Base-by-base conservation (phyloP, 2,797 vertebrate genomes). In the Serranus cabrilla region DNA sequence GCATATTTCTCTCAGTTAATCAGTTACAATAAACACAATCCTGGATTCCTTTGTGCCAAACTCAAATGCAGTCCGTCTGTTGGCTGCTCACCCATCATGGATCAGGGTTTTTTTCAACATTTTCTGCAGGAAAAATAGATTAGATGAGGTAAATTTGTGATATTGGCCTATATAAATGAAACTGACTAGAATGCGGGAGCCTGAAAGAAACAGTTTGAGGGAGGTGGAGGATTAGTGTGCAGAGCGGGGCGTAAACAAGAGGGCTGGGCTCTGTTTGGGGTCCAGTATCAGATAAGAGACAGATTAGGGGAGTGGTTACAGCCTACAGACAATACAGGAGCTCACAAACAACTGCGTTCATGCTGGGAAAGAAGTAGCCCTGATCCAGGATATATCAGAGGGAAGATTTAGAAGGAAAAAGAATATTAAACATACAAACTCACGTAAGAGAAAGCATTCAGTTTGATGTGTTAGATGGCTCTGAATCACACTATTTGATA, bases 231-330 rank as follows among this genome's bases (percentile, higher is more conserved):
- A 37, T 74, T 83, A 39, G 84, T 40, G 50, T 54, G 67, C 59
- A 21, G 63, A 76, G 76, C 66, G 72, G 77, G 64, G 71, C 1
- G 83, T 88, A 83, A 84, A 87, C 81, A 89, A 65, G 39, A 66
- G 74, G 81, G 71, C 23, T 1, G 49, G 71, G 71, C 68, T 71
- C n/a, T 56, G 66, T 82, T 75, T 39, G 58, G 76, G 49, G 60
- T 77, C 69, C 70, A 50, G 70, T 67, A 76, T 84, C 85, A 79
- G 84, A 83, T 83, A 80, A 78, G 68, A 78, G 57, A 31, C 54
- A 52, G 37, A 40, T 56, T 27, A 60, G 21, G 49, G 71, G 83
- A 63, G 80, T 43, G 63, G 78, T 66, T 31, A 56, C 65, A 70
- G 43, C 45, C 27, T n/a, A 10, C 52, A 85, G 39, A 71, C 58